These are phyloP conservation scores for Cynopterus brachyotis DNA, from an alignment of 2,113 vertebrate species.

Conservation along the genomic window DNA sequence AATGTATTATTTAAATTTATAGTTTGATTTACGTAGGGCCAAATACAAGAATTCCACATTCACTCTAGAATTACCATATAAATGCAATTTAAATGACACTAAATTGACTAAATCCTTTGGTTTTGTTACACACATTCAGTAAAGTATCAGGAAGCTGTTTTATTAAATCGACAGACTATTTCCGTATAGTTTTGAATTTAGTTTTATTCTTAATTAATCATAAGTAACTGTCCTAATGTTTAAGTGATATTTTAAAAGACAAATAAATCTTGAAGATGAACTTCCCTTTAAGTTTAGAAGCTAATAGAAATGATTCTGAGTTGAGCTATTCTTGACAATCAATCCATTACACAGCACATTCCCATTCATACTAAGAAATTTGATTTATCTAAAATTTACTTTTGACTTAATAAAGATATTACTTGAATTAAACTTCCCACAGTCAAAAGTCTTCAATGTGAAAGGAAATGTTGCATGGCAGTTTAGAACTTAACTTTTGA, in stretches of 20 bases:
- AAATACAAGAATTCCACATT: neutral
- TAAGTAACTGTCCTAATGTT: neutral
- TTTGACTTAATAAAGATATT: neutral
- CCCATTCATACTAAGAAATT: neutral
- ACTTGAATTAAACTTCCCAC: neutral
- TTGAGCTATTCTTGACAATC: neutral
- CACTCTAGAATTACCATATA: neutral
- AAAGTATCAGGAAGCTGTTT: neutral
- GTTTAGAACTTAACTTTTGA: neutral
- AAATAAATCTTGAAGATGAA: neutral
- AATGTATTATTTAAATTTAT: neutral
- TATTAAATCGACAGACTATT: neutral
- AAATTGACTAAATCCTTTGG: neutral
- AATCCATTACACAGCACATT: neutral
- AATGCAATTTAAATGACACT: neutral
- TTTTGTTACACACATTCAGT: neutral
- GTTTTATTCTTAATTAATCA: slow-evolving; percentile 31
- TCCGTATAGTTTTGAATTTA: neutral
- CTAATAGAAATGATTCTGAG: neutral
- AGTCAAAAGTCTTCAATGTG: neutral
- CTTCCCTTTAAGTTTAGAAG: neutral
- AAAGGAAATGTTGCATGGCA: neutral
- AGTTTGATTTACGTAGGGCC: neutral
- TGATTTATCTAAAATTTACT: neutral
- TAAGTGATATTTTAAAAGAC: neutral